Conservation (phyloP, 2,888 invertebrate genomes). For the Campoletis raptor region DNA sequence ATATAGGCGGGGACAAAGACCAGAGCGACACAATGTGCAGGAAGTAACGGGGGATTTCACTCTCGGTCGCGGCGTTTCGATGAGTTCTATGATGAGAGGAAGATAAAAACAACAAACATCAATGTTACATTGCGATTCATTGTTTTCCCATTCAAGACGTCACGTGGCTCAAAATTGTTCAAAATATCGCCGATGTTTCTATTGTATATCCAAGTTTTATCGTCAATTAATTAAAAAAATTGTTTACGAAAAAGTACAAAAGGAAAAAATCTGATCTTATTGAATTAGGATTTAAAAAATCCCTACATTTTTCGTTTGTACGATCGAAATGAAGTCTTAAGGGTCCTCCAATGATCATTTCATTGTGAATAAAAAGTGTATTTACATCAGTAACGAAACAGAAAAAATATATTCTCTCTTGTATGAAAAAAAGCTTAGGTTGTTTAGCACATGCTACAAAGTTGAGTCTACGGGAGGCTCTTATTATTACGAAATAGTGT, state of each 20-base stretch:
- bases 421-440: not conserved
- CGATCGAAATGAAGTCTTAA: not conserved
- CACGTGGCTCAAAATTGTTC: not conserved
- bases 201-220: not conserved
- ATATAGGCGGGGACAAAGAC: conserved; percentile 27
- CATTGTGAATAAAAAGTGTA: not conserved
- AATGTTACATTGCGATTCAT: not conserved
- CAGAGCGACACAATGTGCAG: conserved; percentile 55
- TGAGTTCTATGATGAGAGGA: conserved; percentile 21
- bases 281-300: not conserved
- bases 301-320: not conserved
- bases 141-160: not conserved
- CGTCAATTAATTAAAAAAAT: not conserved
- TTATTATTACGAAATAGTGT: not conserved
- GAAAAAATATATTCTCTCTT: not conserved
- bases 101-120: conserved; percentile 19
- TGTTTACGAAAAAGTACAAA: not conserved
- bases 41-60: conserved; percentile 66
- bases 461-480: not conserved
- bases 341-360: not conserved
- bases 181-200: not conserved
- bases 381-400: not conserved
- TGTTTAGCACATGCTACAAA: not conserved
- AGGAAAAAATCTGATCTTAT: not conserved
- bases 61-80: conserved; percentile 46